A percentile compares a stretch with the other conserved stretches of the same genome.
These are phyloP conservation scores for Aphidius gifuensis DNA, from an alignment of 1,140 invertebrate genomes.

Conservation along the genomic window DNA sequence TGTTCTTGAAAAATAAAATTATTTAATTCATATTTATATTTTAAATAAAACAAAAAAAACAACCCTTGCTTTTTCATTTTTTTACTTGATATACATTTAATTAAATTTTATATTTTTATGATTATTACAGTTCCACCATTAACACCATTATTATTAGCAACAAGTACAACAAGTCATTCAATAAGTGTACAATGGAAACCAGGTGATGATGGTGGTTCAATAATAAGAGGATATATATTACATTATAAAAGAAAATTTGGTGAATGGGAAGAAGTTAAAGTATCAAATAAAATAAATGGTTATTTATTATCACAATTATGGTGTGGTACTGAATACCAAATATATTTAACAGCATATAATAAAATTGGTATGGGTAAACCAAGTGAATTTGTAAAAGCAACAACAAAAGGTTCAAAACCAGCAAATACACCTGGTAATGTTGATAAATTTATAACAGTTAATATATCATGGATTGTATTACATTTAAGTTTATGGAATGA, in stretches of 20 bases:
- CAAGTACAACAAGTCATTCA: constrained; percentile 57
- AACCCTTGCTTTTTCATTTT: neutral
- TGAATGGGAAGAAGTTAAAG: constrained; percentile 83
- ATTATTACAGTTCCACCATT: constrained; percentile 54
- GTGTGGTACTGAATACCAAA: constrained; percentile 83
- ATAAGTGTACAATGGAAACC: constrained; percentile 60
- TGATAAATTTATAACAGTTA: constrained; percentile 75
- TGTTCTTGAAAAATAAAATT: too few species aligned
- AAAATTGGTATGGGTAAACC: constrained; percentile 83
- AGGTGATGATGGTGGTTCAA: constrained; percentile 55
- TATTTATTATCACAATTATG: constrained; percentile 76
- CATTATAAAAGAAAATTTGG: constrained; percentile 86
- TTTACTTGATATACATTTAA: neutral
- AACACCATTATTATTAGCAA: constrained; percentile 56
- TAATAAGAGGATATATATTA: constrained; percentile 72
- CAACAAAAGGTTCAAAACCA: constrained; percentile 80
- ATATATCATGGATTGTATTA: constrained; percentile 84
- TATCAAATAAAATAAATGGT: constrained; percentile 73
- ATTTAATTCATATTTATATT: too few species aligned
- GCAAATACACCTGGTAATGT: constrained; percentile 64
- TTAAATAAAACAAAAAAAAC: too few species aligned
- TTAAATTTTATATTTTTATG: constrained; percentile 21
- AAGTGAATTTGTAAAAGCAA: constrained; percentile 79
- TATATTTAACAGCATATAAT: constrained; percentile 86
- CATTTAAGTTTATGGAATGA: constrained; percentile 86